These are phyloP conservation scores for Carpatolechia fugitivella DNA, from an alignment of 2,888 invertebrate species.

Conservation along the genomic window DNA sequence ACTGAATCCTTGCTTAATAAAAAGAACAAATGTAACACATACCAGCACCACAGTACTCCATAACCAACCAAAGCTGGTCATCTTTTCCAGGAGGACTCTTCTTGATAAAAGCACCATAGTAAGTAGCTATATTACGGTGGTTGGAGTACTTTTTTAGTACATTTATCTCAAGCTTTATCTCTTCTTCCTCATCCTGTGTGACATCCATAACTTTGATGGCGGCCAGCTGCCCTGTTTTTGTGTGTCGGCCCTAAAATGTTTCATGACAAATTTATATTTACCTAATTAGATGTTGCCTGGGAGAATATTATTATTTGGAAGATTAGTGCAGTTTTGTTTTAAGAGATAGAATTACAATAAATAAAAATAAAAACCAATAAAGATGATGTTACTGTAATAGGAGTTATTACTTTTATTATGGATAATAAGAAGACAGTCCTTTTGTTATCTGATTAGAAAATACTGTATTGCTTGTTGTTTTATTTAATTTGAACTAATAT, in stretches of 20 bases:
- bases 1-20: too few relatives aligned
- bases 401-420: too few relatives aligned
- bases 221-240: constrained; percentile 99
- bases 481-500: too few relatives aligned
- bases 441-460: too few relatives aligned
- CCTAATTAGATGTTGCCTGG: too few relatives aligned
- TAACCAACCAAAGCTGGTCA: constrained; percentile 99
- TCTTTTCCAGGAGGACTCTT: constrained; percentile 99
- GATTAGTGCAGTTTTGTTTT: too few relatives aligned
- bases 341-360: too few relatives aligned
- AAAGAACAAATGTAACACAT: constrained; percentile 3
- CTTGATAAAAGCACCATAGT: constrained; percentile 99
- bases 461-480: too few relatives aligned
- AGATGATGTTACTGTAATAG: too few relatives aligned
- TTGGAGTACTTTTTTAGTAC: constrained; percentile 99
- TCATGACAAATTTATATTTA: too few relatives aligned
- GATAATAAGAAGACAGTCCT: neutral
- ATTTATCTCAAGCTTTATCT: constrained; percentile 99
- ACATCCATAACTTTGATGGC: constrained; percentile 99
- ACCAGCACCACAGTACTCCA: constrained; percentile 99
- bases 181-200: constrained; percentile 99
- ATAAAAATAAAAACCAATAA: too few relatives aligned
- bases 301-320: too few relatives aligned
- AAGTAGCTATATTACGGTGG: constrained; percentile 99
- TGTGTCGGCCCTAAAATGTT: constrained; percentile 93